phyloP scores from a whole-genome alignment of 2,888 invertebrate species.

The Stomorhina lunata region DNA sequence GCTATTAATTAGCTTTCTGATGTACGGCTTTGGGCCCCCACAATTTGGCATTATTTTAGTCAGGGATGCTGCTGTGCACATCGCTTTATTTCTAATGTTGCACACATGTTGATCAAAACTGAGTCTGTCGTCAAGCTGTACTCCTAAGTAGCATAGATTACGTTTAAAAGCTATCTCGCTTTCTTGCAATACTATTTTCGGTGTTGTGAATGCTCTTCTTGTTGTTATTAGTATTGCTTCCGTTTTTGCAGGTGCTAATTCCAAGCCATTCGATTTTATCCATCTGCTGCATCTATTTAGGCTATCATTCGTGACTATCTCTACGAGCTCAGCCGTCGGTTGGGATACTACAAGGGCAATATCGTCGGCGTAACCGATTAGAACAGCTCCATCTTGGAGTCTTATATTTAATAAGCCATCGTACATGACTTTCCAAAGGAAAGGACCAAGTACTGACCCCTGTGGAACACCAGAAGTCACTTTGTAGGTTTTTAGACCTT shows the following conservation, averaged over 20 bases:
- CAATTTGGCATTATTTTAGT: not conserved
- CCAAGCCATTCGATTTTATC: not conserved
- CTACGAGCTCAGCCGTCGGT: not conserved
- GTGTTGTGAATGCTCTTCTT: not conserved
- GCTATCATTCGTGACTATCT: not conserved
- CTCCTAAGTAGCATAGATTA: not conserved
- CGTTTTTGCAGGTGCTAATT: not conserved
- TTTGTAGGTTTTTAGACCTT: too few relatives aligned
- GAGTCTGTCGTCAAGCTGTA: not conserved
- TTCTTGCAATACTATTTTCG: not conserved
- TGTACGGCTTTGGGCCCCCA: not conserved
- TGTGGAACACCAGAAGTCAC: too few relatives aligned
- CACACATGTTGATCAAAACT: not conserved
- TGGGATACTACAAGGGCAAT: not conserved
- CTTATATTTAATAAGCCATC: not conserved
- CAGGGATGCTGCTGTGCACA: not conserved
- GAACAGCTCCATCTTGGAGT: not conserved
- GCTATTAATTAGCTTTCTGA: not conserved
- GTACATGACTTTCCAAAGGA: too few relatives aligned
- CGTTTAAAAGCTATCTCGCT: not conserved
- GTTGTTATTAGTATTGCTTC: not conserved
- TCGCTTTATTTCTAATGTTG: not conserved
- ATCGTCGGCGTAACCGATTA: not conserved
- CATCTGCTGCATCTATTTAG: not conserved
- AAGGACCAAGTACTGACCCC: too few relatives aligned